These are phyloP conservation scores for Megaustenia siamemsis DNA, from an alignment of 2,888 invertebrate genomes.

Conservation along the genomic window DNA sequence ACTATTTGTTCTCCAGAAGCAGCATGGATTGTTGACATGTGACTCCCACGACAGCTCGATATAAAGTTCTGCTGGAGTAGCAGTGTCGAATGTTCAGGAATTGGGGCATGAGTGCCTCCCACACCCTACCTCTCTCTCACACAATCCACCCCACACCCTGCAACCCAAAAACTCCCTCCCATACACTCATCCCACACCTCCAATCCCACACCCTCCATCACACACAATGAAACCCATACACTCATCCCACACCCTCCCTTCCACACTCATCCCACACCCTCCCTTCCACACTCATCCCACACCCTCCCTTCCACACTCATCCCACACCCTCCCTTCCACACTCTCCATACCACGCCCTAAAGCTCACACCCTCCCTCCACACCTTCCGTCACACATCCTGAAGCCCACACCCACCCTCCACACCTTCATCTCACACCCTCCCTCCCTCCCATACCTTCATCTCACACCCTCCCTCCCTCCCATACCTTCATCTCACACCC, in stretches of 20 bases:
- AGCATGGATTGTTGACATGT: too few relatives aligned
- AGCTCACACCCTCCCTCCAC: too few relatives aligned
- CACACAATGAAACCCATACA: background rate
- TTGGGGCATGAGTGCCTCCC: constrained; percentile 14
- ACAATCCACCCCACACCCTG: background rate
- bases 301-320: background rate
- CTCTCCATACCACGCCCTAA: too few relatives aligned
- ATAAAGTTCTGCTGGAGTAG: too few relatives aligned
- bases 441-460: too few relatives aligned
- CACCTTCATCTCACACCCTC: too few relatives aligned
- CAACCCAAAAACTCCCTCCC: background rate
- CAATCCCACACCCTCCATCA: background rate
- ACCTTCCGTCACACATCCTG: too few relatives aligned
- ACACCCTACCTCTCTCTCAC: constrained; percentile 3
- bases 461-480: background rate
- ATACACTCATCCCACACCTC: background rate
- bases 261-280: background rate
- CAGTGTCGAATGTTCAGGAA: too few relatives aligned
- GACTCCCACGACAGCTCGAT: too few relatives aligned
- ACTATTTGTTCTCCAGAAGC: too few relatives aligned
- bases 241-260: background rate
- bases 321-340: too few relatives aligned
- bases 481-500: background rate
- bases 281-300: background rate
- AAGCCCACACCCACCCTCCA: too few relatives aligned